Conservation (phyloP, 2,888 invertebrate genomes). For the Caenorhabditis doughertyi region DNA sequence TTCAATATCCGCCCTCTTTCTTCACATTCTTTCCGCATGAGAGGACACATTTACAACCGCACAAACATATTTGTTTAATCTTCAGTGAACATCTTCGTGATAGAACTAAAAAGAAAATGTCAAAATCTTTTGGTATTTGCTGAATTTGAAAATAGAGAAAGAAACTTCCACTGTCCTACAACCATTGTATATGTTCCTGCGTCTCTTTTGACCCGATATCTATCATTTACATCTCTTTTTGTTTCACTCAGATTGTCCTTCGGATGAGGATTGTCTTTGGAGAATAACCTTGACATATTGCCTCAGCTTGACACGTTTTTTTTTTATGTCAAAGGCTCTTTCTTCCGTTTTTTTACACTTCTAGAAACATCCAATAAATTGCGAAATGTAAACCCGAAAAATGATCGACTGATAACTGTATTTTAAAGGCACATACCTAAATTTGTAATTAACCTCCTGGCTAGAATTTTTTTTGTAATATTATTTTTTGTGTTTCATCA, state of each 20-base stretch:
- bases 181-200: conserved; percentile 11
- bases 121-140: conserved; percentile 19
- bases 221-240: conserved; percentile 23
- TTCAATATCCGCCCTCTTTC: conserved; percentile 33
- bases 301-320: conserved; percentile 31
- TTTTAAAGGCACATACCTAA: conserved; percentile 1
- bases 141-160: not conserved
- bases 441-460: not conserved
- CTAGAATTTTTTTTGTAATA: not conserved
- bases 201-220: conserved; percentile 22
- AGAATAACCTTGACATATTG: conserved; percentile 42
- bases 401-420: not conserved
- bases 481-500: conserved; percentile 5
- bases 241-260: conserved; percentile 29
- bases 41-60: not conserved
- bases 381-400: not conserved
- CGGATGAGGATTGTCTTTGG: conserved; percentile 37
- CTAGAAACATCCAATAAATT: not conserved
- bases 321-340: not conserved
- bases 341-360: not conserved
- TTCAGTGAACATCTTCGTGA: conserved; percentile 11
- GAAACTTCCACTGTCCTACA: conserved; percentile 18
- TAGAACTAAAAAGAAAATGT: conserved; percentile 11
- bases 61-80: conserved; percentile 10
- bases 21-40: conserved; percentile 31